phyloP scores from a whole-genome alignment of 2,797 vertebrate genomes.

The Tympanoctomys barrerae region DNA sequence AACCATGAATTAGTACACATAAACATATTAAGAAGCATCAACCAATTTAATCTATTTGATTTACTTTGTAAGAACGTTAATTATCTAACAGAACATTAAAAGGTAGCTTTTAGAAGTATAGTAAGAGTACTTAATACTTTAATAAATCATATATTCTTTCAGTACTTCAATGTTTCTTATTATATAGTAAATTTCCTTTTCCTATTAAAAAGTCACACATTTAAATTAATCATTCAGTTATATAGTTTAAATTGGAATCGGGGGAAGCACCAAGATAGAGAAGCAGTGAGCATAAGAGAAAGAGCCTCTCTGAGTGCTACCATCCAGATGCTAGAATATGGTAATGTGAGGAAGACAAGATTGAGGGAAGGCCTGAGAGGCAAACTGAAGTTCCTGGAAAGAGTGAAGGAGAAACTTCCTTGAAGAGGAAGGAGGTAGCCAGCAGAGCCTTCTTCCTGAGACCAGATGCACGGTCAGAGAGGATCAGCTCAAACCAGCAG shows the following conservation, averaged over 20 bases:
- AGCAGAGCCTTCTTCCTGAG: no score
- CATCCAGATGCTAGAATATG: no score
- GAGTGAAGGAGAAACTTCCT: no score
- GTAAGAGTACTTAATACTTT: not conserved
- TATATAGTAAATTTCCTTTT: not conserved
- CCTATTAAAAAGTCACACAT: not conserved
- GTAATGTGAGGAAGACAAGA: no score
- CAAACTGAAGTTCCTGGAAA: no score
- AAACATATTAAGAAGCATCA: not conserved
- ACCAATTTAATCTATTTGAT: not conserved
- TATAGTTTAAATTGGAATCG: not conserved
- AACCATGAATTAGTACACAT: not conserved
- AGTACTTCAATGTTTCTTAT: not conserved
- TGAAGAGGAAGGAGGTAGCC: no score
- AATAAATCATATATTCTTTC: not conserved
- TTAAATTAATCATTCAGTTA: not conserved
- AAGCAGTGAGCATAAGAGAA: no score
- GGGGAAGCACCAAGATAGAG: no score
- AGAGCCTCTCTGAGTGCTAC: no score
- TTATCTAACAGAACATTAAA: conserved; percentile 27
- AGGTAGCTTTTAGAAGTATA: not conserved
- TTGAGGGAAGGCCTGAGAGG: no score
- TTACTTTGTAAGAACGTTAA: not conserved
- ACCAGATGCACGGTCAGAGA: no score
- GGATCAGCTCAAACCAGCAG: no score